Conservation (phyloP, 2,888 invertebrate species). For the Heliconius erato region DNA sequence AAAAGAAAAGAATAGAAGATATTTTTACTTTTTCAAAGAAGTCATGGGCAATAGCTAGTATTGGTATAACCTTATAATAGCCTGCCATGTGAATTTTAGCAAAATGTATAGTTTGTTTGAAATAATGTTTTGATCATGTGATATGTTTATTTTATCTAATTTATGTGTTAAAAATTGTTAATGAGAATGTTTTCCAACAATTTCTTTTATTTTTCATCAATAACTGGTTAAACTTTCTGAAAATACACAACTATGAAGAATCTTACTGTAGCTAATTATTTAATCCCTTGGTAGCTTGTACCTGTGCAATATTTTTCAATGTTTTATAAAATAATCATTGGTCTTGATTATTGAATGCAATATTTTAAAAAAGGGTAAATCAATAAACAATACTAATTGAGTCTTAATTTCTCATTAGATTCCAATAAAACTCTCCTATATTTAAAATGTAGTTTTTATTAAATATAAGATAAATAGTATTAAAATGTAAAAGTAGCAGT, state of each 20-base stretch:
- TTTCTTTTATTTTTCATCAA: slow-evolving; percentile 75
- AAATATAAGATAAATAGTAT: slow-evolving; percentile 53
- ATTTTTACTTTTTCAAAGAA: not conserved
- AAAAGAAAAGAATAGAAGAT: slow-evolving; percentile 1
- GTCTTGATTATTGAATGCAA: not conserved
- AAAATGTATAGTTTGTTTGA: slow-evolving; percentile 84
- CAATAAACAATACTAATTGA: not conserved
- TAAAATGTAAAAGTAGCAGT: slow-evolving; percentile 93
- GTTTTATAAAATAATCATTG: slow-evolving; percentile 5
- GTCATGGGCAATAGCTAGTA: slow-evolving; percentile 2
- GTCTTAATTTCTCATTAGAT: slow-evolving; percentile 27
- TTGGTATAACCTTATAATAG: slow-evolving; percentile 65
- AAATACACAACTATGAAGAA: slow-evolving; percentile 84
- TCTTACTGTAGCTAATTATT: slow-evolving; percentile 52
- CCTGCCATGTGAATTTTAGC: slow-evolving; percentile 77
- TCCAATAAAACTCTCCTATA: slow-evolving; percentile 28
- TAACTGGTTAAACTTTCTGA: slow-evolving; percentile 76
- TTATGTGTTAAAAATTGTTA: slow-evolving; percentile 83
- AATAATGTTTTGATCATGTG: slow-evolving; percentile 79
- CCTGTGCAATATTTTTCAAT: slow-evolving; percentile 11
- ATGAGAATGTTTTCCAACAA: slow-evolving; percentile 71
- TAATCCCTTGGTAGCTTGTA: slow-evolving; percentile 13
- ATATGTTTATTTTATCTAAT: slow-evolving; percentile 82
- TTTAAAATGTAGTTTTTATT: slow-evolving; percentile 40
- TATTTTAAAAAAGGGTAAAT: not conserved